Base-by-base conservation (phyloP, 2,888 invertebrate genomes). In the Lasioglossum vierecki region DNA sequence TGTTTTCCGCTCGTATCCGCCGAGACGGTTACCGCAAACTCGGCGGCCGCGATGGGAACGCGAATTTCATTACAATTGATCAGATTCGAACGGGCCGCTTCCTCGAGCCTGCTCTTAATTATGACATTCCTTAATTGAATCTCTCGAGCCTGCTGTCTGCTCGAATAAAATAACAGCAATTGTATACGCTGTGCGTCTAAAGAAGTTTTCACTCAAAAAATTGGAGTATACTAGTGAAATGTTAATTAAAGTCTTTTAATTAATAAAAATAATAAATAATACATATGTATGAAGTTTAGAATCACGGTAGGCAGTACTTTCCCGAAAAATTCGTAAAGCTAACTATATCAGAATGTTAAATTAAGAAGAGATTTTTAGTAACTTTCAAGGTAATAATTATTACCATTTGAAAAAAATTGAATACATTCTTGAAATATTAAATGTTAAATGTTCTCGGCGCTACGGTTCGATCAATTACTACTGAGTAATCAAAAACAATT, bases 21-120 rank as follows among this genome's bases (percentile, higher is more conserved):
- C 22, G 18, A n/a, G 13, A 15, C 26, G 26, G 49, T 82, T 82
- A 72, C 72, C 46, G 80, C 60, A 75, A 82, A 8, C 11, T 18
- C 41, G 44, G 46, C 39, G 57, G 44, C 35, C 18, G 11, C 68
- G 41, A 53, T 5, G 76, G n/a, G 72, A 18, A 66, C 78, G 18
- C 22, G 41, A 39, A 30, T 68, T 80, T 60, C 60, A 80, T 75
- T 70, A 76, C 53, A 53, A 53, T 53, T 53, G 22, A 53, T 53
- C 53, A 22, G 53, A 53, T 53, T 53, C 53, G 53, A 53, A 53
- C 53, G 53, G 22, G 53, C 22, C 49, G 49, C 49, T 49, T 49
- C 49, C 53, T 22, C 22, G 53, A 8, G 53, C 22, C 53, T 53
- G 22, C 53, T 22, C 22, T 53, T 53, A 53, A 53, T 53, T 53